Conservation (phyloP, 2,797 vertebrate species). For the Melanotaenia maccullochi region DNA sequence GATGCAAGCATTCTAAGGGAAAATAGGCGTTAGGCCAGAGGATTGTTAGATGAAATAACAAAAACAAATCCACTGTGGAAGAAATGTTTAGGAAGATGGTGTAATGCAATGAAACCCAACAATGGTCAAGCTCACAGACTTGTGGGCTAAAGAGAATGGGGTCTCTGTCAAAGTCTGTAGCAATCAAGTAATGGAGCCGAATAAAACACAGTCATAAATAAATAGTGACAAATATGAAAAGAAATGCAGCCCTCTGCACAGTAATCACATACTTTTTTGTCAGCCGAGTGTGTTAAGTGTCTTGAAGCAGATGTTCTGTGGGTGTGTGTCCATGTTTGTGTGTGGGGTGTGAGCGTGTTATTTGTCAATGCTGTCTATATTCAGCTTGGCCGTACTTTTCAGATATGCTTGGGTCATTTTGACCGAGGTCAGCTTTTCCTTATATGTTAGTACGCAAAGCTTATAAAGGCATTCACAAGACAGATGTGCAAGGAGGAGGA, state of each 20-base stretch:
- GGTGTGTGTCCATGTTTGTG: conserved; percentile 28
- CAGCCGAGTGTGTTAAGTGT: conserved; percentile 32
- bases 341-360: conserved; percentile 25
- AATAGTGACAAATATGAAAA: conserved; percentile 10
- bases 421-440: conserved; percentile 74
- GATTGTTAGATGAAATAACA: conserved; percentile 14
- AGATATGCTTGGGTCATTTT: conserved; percentile 74
- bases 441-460: conserved; percentile 53
- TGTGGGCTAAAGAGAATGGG: background rate
- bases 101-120: conserved; percentile 6
- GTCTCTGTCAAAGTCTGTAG: conserved; percentile 5
- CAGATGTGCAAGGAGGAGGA: conserved; percentile 68
- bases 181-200: conserved; percentile 12
- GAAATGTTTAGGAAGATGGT: conserved; percentile 32
- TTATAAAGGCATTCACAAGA: conserved; percentile 38
- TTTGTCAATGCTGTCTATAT: conserved; percentile 51
- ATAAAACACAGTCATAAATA: conserved; percentile 37
- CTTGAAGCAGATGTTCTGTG: conserved; percentile 56
- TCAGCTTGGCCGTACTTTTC: conserved; percentile 45
- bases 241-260: conserved; percentile 18
- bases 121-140: conserved; percentile 28
- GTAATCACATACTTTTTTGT: conserved; percentile 32
- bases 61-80: conserved; percentile 25
- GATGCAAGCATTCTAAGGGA: conserved; percentile 8
- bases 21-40: conserved; percentile 23